phyloP scores from a whole-genome alignment of 2,113 vertebrate species.

The Rhizomys pruinosus region DNA sequence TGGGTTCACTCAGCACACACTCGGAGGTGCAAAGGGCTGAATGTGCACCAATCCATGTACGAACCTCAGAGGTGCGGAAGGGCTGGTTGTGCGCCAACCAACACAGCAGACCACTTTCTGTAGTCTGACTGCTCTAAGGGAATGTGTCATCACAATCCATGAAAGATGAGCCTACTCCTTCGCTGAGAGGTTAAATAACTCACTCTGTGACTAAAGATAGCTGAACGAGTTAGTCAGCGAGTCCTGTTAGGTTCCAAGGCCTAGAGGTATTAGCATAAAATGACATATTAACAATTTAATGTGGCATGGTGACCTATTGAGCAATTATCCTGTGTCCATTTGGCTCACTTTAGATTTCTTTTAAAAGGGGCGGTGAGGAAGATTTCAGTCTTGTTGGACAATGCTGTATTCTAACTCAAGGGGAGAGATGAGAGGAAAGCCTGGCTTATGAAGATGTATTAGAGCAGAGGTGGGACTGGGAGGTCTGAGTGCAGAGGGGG shows the following conservation, averaged over 20 bases:
- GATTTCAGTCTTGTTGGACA: not conserved
- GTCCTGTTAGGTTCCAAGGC: not conserved
- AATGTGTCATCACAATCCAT: not conserved
- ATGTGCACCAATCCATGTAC: no score
- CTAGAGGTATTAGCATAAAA: not conserved
- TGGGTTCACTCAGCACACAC: not conserved
- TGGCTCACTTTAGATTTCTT: not conserved
- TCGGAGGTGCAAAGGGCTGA: no score
- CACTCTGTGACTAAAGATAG: not conserved
- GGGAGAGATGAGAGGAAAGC: not conserved
- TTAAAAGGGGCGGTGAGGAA: not conserved
- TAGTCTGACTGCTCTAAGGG: not conserved
- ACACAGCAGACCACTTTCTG: no score
- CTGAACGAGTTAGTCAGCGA: not conserved
- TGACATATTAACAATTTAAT: not conserved
- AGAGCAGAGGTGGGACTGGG: accelerated
- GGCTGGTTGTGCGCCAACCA: not conserved
- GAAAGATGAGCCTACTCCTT: not conserved
- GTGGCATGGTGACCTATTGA: not conserved
- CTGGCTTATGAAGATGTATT: no score
- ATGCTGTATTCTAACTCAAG: not conserved
- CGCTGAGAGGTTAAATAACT: not conserved
- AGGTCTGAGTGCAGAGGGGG: not conserved
- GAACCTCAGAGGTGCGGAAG: not conserved
- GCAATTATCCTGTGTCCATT: not conserved